Percentiles rank a stretch among this genome's conserved stretches.
Conservation (phyloP, 2,888 invertebrate genomes). For the Nomada fabriciana region DNA sequence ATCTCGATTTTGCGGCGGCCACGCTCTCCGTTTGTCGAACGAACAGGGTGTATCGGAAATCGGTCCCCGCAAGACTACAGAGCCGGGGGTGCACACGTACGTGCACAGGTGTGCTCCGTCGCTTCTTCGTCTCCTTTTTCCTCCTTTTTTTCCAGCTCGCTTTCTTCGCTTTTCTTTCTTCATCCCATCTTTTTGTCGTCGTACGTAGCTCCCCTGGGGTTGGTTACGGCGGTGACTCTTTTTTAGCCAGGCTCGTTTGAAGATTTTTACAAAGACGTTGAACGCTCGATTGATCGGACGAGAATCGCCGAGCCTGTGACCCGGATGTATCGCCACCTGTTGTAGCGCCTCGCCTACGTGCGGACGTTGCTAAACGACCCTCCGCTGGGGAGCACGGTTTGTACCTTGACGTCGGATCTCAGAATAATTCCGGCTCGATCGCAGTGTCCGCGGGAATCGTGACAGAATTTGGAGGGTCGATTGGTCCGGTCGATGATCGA, state of each 20-base stretch:
- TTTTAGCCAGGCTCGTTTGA: constrained; percentile 23
- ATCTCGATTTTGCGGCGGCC: constrained; percentile 49
- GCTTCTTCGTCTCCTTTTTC: background rate
- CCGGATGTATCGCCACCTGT: constrained; percentile 57
- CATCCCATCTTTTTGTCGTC: too few species aligned
- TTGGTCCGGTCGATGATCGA: background rate
- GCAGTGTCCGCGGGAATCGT: background rate
- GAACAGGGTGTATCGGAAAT: constrained; percentile 20
- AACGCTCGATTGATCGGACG: constrained; percentile 42
- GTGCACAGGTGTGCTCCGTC: background rate
- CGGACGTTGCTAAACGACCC: background rate
- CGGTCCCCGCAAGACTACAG: background rate
- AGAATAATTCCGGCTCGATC: background rate
- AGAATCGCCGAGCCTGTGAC: constrained; percentile 16
- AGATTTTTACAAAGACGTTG: constrained; percentile 39
- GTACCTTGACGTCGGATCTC: background rate
- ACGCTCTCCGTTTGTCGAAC: constrained; percentile 9
- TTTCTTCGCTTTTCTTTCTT: too few species aligned
- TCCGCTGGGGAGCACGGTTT: too few species aligned
- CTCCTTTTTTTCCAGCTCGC: background rate
- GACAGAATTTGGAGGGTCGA: background rate
- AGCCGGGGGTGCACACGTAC: background rate
- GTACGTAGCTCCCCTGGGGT: background rate
- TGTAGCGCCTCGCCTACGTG: constrained; percentile 37
- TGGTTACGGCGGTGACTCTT: background rate